Evolutionary conservation across 2,797 vertebrate species (phyloP).

Genomic region (Artibeus lituratus): DNA sequence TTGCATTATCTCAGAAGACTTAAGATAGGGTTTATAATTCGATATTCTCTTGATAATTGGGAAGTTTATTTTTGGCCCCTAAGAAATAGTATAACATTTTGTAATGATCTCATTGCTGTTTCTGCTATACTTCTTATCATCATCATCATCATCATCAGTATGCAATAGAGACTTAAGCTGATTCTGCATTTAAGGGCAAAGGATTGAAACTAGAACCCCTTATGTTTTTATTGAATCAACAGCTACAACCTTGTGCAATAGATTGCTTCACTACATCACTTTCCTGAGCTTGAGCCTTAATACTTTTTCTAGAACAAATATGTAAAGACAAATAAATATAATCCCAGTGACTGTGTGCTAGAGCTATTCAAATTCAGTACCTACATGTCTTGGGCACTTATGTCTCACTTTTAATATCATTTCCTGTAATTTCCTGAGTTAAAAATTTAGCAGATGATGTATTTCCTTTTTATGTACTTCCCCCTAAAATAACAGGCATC

Average conservation of each 20-base stretch:
- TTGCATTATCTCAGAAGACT: not conserved
- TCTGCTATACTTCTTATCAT: not conserved
- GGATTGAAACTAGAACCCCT: not conserved
- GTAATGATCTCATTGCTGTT: not conserved
- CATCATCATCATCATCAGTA: no score
- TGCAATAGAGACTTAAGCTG: not conserved
- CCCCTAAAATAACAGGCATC: not conserved
- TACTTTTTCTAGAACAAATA: not conserved
- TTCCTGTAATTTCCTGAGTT: not conserved
- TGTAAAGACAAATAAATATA: conserved; percentile 1
- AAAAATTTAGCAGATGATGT: not conserved
- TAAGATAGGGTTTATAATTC: conserved; percentile 24
- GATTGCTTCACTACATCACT: not conserved
- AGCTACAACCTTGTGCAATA: not conserved
- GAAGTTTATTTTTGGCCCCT: conserved; percentile 7
- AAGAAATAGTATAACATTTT: not conserved
- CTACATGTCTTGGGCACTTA: not conserved
- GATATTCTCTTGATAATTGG: not conserved
- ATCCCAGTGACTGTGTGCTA: not conserved
- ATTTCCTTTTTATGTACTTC: not conserved
- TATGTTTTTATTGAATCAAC: not conserved
- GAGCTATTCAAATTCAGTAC: not conserved
- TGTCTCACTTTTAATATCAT: not conserved
- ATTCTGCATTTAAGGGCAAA: not conserved
- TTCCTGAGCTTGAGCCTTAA: not conserved